phyloP scores from a whole-genome alignment of 2,113 vertebrate genomes.

The Falco punctatus region DNA sequence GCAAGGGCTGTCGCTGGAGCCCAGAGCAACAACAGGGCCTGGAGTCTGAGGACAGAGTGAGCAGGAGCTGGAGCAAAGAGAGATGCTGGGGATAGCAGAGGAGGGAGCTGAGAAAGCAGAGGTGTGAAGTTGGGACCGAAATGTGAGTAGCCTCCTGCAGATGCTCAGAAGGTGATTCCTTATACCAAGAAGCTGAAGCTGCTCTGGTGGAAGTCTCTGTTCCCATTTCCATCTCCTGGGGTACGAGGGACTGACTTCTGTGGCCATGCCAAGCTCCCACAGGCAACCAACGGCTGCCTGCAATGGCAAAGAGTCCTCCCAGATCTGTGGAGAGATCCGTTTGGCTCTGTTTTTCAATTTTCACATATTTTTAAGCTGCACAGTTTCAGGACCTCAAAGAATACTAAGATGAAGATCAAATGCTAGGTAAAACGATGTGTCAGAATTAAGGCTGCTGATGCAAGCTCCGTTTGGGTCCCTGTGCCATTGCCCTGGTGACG shows the following conservation, averaged over 20 bases:
- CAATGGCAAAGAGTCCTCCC: not conserved
- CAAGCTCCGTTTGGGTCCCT: rapidly evolving
- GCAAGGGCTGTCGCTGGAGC: not conserved
- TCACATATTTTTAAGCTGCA: not conserved
- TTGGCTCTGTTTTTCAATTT: not conserved
- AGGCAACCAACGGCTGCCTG: not conserved
- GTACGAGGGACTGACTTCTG: not conserved
- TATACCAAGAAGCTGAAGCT: not conserved
- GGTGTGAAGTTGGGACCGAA: not conserved
- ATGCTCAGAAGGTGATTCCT: not conserved
- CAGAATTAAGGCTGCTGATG: not conserved
- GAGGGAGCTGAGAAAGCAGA: not conserved
- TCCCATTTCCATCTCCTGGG: not conserved
- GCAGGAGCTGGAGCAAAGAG: not conserved
- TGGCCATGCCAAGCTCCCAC: rapidly evolving
- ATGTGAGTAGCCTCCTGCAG: not conserved
- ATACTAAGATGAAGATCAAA: not conserved
- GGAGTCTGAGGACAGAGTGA: not conserved
- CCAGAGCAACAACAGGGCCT: not conserved
- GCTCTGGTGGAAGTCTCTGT: not conserved
- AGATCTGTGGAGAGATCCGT: not conserved
- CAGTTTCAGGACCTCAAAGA: not conserved
- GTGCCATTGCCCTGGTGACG: not conserved
- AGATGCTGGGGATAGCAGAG: not conserved
- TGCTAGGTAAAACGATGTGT: not conserved